Evolutionary conservation across 2,113 vertebrate species (phyloP), one percentile per base, ranked within the genome.

Genomic region (Cinclus mexicanus): DNA sequence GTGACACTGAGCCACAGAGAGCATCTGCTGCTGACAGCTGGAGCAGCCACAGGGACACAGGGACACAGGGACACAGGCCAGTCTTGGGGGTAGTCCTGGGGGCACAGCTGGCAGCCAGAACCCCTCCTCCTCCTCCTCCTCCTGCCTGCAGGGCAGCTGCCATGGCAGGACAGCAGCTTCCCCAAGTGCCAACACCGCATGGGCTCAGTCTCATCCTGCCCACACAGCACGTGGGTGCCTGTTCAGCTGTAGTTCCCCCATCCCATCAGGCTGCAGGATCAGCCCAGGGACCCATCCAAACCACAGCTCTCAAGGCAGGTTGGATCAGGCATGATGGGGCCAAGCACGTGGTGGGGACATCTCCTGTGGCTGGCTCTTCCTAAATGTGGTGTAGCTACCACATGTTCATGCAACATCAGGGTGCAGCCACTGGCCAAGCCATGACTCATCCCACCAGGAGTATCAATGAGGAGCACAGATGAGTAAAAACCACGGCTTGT

Each of bases 121-220:
- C 8, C 33, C 25, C 69, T 67, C 46, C 46, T 74, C 31, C 42
- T 65, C 16, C 55, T 91, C 46, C 46, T 74, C 31, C 42, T 65
- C 16, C 55, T 91, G 80, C 15, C 56, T 53, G 22, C 3, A 1
- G 23, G 50, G 79, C 83, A 89, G 81, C 90, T 89, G 72, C 64
- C 18, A 8, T 11, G 1, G 52, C 42, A 53, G 72, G n/a, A 56
- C 26, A 86, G 68, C 49, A 44, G 46, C 46, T 59, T 80, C 59
- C 33, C 17, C 4, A 2, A 39, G 22, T 0, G 0, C 10, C 0
- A 1, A 16, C 44, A 8, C 5, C 0, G 0, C 56, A 24, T 1
- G 0, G 33, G 10, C 5, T 90, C 79, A 39, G 56, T 28, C 35
- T 37, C 35, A 16, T 56, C 44, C 57, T 63, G 67, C 53, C 61